phyloP scores from a whole-genome alignment of 2,797 vertebrate genomes.

The Anabacerthia variegaticeps region DNA sequence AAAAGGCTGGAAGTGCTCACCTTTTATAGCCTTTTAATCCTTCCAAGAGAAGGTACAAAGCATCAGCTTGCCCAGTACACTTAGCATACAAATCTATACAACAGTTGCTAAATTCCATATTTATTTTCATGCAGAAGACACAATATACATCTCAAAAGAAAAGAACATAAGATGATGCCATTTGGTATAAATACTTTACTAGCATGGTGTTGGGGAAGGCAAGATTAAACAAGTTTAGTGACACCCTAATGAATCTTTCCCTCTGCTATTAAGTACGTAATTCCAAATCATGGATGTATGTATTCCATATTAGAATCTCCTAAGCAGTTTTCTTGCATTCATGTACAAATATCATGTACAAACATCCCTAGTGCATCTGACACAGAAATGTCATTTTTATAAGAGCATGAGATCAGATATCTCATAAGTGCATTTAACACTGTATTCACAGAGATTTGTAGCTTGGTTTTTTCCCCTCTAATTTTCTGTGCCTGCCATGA shows the following conservation, averaged over 20 bases:
- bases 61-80: not conserved
- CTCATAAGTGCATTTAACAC: not conserved
- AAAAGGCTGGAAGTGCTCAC: not conserved
- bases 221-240: not conserved
- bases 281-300: not conserved
- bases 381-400: not conserved
- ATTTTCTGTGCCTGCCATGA: not conserved
- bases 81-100: not conserved
- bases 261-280: not conserved
- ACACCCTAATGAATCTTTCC: not conserved
- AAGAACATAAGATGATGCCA: not conserved
- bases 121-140: not conserved
- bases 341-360: accelerated
- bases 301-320: not conserved
- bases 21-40: not conserved
- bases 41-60: not conserved
- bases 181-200: not conserved
- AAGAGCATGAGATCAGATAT: not conserved
- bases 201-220: not conserved
- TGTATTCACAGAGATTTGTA: not conserved
- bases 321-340: not conserved
- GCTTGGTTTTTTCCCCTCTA: not conserved
- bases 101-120: not conserved
- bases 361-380: not conserved
- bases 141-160: not conserved